Base-by-base conservation (phyloP, 2,113 vertebrate genomes). In the Megaleporinus macrocephalus region DNA sequence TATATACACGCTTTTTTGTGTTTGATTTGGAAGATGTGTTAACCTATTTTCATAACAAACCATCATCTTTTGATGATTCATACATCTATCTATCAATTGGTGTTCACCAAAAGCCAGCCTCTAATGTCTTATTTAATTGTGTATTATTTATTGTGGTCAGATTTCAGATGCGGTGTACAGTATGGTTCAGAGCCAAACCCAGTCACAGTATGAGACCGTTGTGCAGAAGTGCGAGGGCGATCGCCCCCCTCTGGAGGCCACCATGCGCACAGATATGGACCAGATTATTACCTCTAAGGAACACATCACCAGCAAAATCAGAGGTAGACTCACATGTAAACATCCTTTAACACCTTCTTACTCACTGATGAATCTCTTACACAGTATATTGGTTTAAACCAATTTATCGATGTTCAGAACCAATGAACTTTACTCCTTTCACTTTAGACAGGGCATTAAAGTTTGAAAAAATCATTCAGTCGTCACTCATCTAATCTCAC, bases 231-330 rank as follows among this genome's bases (percentile, higher is more conserved):
- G 96, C 0, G 95, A 96, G 78, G 86, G 73, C 33, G 90, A 92
- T 59, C 86, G 91, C 76, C 93, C 95, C 0, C 88, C 90, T 69
- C 92, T 98, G 92, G 95, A 97, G 86, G 92, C 95, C 10, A 90
- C 91, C 83, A 96, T 98, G 84, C 96, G 97, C 76, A 97, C 96
- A 0, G 96, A 99, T 90, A 96, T 99, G 96, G 97, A 99, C 90
- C 97, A 99, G 93, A 96, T 99, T 87, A 97, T 99, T 90, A 95
- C 96, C 20, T 98, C 97, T 20, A 98, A 98, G 90, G 97, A 99
- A 86, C 97, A 98, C 29, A 88, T 99, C 89, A 95, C 94, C 90
- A 96, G 91, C 95, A 98, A 99, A 92, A 96, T 99, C 87, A 91
- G 92, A 93, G 96, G 97, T 99, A 76, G 4, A 10, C 9, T 12